These are phyloP conservation scores for Tetropium fuscum DNA, from an alignment of 2,888 invertebrate genomes.

Conservation along the genomic window DNA sequence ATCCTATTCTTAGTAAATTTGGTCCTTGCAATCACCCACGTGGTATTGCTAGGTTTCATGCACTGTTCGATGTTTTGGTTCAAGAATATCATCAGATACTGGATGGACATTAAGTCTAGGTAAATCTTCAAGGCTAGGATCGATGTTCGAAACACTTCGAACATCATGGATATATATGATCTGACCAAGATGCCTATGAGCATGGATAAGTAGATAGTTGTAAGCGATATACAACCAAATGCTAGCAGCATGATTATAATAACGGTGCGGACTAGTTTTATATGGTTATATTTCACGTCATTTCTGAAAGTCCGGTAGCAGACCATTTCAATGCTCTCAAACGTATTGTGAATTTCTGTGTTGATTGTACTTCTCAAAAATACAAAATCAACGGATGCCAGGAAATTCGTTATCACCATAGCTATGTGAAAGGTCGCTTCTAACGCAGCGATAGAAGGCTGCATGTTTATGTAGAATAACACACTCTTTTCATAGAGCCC, in stretches of 20 bases:
- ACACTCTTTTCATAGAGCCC: background rate
- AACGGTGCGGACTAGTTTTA: background rate
- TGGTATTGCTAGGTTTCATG: background rate
- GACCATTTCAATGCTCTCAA: background rate
- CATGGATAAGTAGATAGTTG: background rate
- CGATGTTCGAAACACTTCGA: background rate
- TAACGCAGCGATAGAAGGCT: background rate
- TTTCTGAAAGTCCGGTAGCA: background rate
- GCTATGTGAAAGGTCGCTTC: background rate
- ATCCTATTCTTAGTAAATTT: background rate
- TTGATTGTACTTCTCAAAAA: background rate
- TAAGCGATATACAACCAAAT: background rate
- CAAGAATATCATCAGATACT: slow-evolving; percentile 4
- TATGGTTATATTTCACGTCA: background rate
- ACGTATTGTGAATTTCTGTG: background rate
- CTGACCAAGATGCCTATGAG: background rate
- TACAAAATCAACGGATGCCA: slow-evolving; percentile 2
- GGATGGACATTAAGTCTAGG: background rate
- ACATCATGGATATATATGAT: background rate
- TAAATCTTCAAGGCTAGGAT: slow-evolving; percentile 1
- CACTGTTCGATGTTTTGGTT: slow-evolving; percentile 3
- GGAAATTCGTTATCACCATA: background rate
- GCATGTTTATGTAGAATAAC: background rate
- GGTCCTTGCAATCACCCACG: background rate
- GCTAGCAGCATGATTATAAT: background rate